Base-by-base conservation (phyloP, 2,888 invertebrate genomes). In the Rapana venosa region DNA sequence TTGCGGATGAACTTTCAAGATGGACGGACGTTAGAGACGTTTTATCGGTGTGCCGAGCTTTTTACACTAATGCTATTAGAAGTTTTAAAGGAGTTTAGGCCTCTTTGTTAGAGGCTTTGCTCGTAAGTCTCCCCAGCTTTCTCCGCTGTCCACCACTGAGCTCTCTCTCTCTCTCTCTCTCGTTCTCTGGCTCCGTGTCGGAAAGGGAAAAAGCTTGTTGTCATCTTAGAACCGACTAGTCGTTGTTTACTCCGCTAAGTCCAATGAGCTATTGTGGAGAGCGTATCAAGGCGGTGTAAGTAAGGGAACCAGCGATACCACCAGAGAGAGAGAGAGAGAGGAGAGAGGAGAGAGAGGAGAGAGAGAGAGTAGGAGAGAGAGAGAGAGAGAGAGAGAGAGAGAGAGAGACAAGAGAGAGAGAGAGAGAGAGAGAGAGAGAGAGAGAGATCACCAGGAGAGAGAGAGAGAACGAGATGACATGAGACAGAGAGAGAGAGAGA, bases 1-100 rank as follows among this genome's bases (percentile, higher is more conserved):
- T 88, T 88, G 88, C 35, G 88, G 83, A 88, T 88, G 81, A 88
- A 88, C 88, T 88, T 88, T 88, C 88, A 88, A 88, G 83, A 32
- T 88, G 61, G 88, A 61, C 61, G 83, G 88, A 88, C 88, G 32
- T 88, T 88, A 58, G 56, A 66, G 88, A 88, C 83, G 88, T 88
- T 81, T 88, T 88, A 88, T 83, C 61, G 88, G 88, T 88, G 35
- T 83, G 88, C 56, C 61, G 35, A n/a, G 81, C 81, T 81, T 88
- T 88, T 88, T 88, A 36, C 83, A 58, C 17, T 88, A 81, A 88
- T 88, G 88, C 88, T 88, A 88, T 88, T 88, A 83, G 81, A 58
- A 88, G 88, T 74, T 87, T 87, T 74, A 87, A 87, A 87, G 66
- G 86, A 86, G 58, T 86, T 86, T 66, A 86, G 32, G 58, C 61